A percentile compares a stretch with the other conserved stretches of the same genome.
These are phyloP conservation scores for Paramuricea clavata DNA, from an alignment of 92 coral and sea anemone species.

Conservation along the genomic window DNA sequence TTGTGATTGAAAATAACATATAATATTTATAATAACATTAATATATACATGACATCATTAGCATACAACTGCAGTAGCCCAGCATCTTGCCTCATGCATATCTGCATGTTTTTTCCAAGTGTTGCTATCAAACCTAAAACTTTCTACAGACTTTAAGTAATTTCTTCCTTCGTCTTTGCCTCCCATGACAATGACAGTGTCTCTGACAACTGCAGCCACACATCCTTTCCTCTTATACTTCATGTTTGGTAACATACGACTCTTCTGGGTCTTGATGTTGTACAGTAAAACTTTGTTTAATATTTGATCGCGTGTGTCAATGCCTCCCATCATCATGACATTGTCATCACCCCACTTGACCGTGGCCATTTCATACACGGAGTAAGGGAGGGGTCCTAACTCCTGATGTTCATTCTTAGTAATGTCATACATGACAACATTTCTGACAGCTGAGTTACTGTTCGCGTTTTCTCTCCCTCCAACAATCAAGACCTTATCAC, in stretches of 20 bases:
- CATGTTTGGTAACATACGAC: neutral
- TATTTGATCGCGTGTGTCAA: neutral
- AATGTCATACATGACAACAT: neutral
- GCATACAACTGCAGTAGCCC: neutral
- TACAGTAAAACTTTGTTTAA: conserved; percentile 1
- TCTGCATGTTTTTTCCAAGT: neutral
- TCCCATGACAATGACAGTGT: too few species aligned
- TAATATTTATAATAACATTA: too few species aligned
- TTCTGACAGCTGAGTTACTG: neutral
- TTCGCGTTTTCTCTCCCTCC: neutral
- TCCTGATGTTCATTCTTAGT: neutral
- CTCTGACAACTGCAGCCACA: neutral
- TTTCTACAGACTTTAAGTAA: too few species aligned
- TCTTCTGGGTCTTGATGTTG: conserved; percentile 14
- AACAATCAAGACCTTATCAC: neutral
- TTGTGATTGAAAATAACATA: too few species aligned
- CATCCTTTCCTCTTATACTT: conserved; percentile 1
- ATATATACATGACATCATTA: neutral
- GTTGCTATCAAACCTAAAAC: neutral
- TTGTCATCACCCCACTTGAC: neutral
- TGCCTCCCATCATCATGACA: neutral
- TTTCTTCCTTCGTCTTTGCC: too few species aligned
- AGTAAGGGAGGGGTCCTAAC: neutral
- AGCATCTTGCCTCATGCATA: neutral
- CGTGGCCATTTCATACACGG: conserved; percentile 2